A percentile compares a stretch with the other conserved stretches of the same genome.
These are phyloP conservation scores for Nothura maculosa DNA, from an alignment of 2,797 vertebrate genomes.

Conservation along the genomic window DNA sequence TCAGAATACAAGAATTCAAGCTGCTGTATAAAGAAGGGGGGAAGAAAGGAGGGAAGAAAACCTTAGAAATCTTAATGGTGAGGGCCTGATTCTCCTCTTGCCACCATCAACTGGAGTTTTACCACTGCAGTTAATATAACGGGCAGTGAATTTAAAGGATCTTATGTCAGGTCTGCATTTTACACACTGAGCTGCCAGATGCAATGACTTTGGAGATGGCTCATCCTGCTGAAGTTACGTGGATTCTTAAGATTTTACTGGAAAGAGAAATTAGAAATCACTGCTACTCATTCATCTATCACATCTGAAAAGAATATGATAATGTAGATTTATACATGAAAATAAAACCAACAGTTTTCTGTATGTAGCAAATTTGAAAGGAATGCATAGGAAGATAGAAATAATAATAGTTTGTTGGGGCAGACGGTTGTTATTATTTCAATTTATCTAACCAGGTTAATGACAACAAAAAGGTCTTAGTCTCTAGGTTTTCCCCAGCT, in stretches of 20 bases:
- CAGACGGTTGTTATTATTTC: conserved; percentile 42
- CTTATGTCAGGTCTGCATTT: background rate
- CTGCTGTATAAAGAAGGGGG: conserved; percentile 65
- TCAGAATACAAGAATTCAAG: conserved; percentile 85
- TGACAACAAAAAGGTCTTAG: conserved; percentile 15
- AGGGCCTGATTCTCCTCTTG: conserved; percentile 27
- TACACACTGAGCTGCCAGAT: background rate
- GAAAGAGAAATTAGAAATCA: background rate
- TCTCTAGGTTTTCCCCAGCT: conserved; percentile 5
- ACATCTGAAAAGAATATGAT: background rate
- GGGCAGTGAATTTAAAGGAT: conserved; percentile 36
- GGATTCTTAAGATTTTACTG: background rate
- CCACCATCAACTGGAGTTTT: background rate
- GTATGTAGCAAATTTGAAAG: background rate
- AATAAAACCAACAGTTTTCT: background rate
- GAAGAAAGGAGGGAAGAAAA: conserved; percentile 8
- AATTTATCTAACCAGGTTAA: conserved; percentile 20
- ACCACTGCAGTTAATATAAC: background rate
- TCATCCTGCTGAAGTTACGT: background rate
- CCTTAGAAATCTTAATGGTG: conserved; percentile 35
- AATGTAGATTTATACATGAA: background rate
- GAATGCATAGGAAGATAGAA: background rate
- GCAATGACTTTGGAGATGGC: background rate
- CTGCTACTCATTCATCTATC: background rate
- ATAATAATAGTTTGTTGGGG: background rate